Evolutionary conservation across 2,797 vertebrate genomes (phyloP), one percentile per base, ranked within the genome.

Genomic region (Rachycentron canadum): DNA sequence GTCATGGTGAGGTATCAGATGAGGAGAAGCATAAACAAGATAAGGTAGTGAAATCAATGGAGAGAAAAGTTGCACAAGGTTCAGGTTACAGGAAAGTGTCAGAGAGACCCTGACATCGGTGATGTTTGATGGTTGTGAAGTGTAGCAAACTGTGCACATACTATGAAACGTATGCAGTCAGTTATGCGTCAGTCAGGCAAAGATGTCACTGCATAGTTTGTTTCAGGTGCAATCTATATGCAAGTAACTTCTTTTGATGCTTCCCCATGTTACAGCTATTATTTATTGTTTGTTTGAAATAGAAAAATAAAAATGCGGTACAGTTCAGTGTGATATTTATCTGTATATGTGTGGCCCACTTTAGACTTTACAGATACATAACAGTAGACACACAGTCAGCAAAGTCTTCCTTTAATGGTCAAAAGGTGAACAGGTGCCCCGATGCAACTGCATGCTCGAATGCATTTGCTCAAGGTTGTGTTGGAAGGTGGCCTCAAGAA

Each of bases 281-380:
- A 41, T 12, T 65, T 40, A 59, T 30, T 38, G 3, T 60, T 59
- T 36, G 16, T 55, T 38, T 47, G 7, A 2, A 72, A 65, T 12
- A 43, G n/a, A 36, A 41, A 62, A 23, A 60, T 7, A 38, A 26
- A 17, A 28, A 14, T 16, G 36, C 25, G 45, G n/a, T 16, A 52
- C 36, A 57, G 47, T 26, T 73, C 41, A 52, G 14, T 40, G 41
- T 34, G 28, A 52, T 28, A 12, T 30, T 2, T 19, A 16, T 23
- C 62, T 80, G 50, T 55, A 65, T 85, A 77, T 74, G 53, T 57
- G 40, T 59, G 52, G 23, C 36, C 56, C 63, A 45, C 73, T 77
- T 68, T 53, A 77, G 68, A 72, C 65, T 66, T 78, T 25, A 49
- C 63, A 79, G 61, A 76, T 45, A 63, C 63, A 69, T 65, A 72